Conservation (phyloP, 2,113 vertebrate genomes). For the Himantopus leucocephalus region DNA sequence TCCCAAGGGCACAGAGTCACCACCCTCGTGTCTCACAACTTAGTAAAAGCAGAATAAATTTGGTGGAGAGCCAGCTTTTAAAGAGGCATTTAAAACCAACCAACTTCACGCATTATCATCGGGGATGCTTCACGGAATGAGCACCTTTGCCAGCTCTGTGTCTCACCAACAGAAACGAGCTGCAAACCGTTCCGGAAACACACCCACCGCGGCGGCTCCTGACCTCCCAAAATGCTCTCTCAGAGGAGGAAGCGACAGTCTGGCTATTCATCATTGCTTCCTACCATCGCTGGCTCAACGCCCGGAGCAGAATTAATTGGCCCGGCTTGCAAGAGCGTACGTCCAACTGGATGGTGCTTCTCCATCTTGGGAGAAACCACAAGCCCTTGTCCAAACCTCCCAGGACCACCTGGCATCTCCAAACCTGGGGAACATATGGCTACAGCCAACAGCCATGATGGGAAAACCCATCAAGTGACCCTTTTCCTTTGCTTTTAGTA, state of each 20-base stretch:
- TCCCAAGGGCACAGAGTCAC: background rate
- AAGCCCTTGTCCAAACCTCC: background rate
- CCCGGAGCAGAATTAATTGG: slow-evolving; percentile 26
- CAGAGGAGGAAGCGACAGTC: background rate
- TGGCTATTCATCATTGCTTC: slow-evolving; percentile 10
- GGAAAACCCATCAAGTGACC: background rate
- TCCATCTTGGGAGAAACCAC: background rate
- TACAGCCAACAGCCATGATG: background rate
- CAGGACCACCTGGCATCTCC: background rate
- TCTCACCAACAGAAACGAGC: background rate
- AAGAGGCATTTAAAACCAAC: background rate
- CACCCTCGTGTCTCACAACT: background rate
- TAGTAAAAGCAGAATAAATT: background rate
- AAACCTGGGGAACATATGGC: background rate
- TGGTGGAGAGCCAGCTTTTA: background rate
- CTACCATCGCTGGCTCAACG: background rate
- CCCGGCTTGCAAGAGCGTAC: fast-evolving
- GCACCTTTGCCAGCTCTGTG: background rate
- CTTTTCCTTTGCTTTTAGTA: background rate
- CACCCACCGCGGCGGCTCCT: background rate
- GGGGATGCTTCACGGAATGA: background rate
- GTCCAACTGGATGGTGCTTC: background rate
- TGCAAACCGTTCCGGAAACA: background rate
- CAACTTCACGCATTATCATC: background rate
- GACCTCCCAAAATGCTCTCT: background rate